A percentile compares a stretch with the other conserved stretches of the same genome.
phyloP scores from a whole-genome alignment of 1,140 invertebrate species.

The Saccostrea glomerata region DNA sequence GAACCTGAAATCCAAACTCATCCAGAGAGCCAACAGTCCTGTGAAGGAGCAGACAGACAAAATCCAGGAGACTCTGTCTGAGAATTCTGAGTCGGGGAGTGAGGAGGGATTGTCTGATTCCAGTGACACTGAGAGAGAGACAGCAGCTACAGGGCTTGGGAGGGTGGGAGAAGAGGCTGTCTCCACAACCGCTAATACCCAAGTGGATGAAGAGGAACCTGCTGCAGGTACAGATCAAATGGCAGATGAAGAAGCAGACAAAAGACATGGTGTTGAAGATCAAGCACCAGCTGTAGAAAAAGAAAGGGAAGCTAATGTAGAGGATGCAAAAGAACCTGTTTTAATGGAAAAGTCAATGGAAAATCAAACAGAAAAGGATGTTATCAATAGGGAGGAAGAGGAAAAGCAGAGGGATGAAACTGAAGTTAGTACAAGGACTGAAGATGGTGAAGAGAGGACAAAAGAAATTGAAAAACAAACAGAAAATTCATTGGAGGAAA shows the following conservation, averaged over 20 bases:
- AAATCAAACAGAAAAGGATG: not conserved
- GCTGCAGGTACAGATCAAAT: not conserved
- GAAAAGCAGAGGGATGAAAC: not conserved
- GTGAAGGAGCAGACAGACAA: conserved; percentile 12
- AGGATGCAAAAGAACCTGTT: not conserved
- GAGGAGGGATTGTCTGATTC: conserved; percentile 14
- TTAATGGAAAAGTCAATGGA: not conserved
- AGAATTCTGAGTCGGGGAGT: conserved; percentile 1
- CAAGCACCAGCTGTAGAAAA: not conserved
- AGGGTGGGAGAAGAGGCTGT: not conserved
- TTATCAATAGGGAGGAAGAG: not conserved
- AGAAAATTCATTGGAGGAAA: not conserved
- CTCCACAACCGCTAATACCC: not conserved
- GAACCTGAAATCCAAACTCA: conserved; percentile 28
- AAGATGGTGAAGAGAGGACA: not conserved
- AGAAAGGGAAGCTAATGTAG: not conserved
- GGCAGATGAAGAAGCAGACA: not conserved
- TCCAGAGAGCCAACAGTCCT: conserved; percentile 24
- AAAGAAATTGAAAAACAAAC: not conserved
- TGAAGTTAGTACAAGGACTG: not conserved
- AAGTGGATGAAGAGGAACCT: not conserved
- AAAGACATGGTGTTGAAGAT: not conserved
- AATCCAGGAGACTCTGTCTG: conserved; percentile 2
- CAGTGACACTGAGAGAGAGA: not conserved
- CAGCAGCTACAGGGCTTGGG: not conserved